These are phyloP conservation scores for Buphagus erythrorhynchus DNA, from an alignment of 2,797 vertebrate species.

Conservation along the genomic window DNA sequence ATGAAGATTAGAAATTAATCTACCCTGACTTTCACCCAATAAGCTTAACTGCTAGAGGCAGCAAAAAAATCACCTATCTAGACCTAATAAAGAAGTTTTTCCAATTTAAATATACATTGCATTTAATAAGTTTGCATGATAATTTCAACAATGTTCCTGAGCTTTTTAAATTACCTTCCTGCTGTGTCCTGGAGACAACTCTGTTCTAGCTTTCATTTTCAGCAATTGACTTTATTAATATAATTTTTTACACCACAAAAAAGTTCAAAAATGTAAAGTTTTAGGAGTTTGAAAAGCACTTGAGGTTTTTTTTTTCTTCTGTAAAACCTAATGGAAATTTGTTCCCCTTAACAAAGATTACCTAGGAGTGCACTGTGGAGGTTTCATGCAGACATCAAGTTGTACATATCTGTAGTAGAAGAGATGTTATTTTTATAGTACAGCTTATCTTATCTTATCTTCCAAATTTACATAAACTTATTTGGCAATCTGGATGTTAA, in stretches of 20 bases:
- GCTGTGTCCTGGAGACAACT: constrained; percentile 73
- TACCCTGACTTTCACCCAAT: constrained; percentile 79
- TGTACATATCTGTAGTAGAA: not conserved
- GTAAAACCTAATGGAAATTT: constrained; percentile 17
- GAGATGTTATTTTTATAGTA: not conserved
- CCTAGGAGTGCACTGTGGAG: not conserved
- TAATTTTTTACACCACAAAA: constrained; percentile 24
- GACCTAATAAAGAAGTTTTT: constrained; percentile 82
- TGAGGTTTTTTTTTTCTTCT: not conserved
- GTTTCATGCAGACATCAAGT: not conserved
- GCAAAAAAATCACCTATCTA: constrained; percentile 85
- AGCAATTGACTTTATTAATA: constrained; percentile 57
- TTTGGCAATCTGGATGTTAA: not conserved
- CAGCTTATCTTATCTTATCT: not conserved
- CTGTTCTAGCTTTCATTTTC: constrained; percentile 64
- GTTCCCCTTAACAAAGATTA: not conserved
- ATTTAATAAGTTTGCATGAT: constrained; percentile 79
- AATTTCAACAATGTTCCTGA: constrained; percentile 80
- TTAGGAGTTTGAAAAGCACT: not conserved
- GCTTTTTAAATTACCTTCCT: constrained; percentile 73
- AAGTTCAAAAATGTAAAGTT: constrained; percentile 4
- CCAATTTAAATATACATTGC: constrained; percentile 91
- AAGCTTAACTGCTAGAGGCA: constrained; percentile 86
- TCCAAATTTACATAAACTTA: not conserved
- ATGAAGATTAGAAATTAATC: constrained; percentile 80